Evolutionary conservation across 2,797 vertebrate genomes (phyloP).

Genomic region (Acomys russatus): DNA sequence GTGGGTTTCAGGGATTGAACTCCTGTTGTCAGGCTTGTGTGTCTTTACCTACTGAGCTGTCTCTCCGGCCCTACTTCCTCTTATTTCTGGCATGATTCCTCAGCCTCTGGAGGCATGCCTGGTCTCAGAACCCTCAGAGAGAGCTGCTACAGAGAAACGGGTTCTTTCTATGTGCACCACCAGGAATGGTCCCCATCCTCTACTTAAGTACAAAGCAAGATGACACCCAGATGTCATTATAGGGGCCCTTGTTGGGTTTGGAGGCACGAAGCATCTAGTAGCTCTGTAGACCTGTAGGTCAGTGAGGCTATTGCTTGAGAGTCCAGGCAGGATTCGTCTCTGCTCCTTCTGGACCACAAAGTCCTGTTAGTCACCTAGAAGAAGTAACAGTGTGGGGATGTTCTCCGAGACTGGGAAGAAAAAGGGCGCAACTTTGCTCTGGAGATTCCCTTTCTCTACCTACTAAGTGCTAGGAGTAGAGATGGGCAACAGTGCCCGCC

Average conservation of each 20-base stretch:
- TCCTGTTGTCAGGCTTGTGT: background rate
- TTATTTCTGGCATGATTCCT: background rate
- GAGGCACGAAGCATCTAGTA: background rate
- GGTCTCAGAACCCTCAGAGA: background rate
- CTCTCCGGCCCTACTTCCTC: background rate
- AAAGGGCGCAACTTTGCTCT: background rate
- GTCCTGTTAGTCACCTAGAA: background rate
- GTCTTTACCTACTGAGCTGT: background rate
- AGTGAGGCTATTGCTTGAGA: background rate
- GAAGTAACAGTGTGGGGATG: background rate
- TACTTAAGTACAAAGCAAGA: background rate
- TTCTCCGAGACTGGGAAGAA: background rate
- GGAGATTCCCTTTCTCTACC: background rate
- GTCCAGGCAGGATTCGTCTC: background rate
- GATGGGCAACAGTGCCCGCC: background rate
- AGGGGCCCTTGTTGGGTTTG: background rate
- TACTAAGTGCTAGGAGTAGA: background rate
- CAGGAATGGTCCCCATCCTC: background rate
- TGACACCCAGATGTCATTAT: background rate
- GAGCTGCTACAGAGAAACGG: background rate
- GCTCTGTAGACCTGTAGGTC: background rate
- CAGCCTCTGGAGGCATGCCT: background rate
- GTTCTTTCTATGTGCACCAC: background rate
- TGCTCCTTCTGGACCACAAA: background rate
- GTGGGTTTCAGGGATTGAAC: background rate